These are phyloP conservation scores for Protomyctophum bolini DNA, from an alignment of 2,113 vertebrate genomes.

Conservation along the genomic window DNA sequence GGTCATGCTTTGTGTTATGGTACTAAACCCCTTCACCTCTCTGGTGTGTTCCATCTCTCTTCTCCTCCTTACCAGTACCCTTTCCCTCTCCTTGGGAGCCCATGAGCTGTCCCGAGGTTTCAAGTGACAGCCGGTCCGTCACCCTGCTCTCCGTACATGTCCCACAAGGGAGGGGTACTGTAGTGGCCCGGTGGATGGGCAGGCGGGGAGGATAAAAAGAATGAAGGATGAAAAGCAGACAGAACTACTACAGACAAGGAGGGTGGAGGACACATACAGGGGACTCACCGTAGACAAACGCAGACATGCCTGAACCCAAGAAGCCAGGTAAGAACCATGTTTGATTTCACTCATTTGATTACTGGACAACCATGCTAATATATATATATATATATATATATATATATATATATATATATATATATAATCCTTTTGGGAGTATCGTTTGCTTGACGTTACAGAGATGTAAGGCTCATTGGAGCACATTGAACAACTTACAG, in stretches of 20 bases:
- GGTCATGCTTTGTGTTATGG: constrained; percentile 38
- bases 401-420: background rate
- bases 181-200: constrained; percentile 30
- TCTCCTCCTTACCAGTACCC: background rate
- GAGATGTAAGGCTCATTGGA: no score
- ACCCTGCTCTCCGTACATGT: constrained; percentile 52
- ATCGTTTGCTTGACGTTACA: no score
- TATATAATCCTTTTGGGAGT: no score
- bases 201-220: constrained; percentile 77
- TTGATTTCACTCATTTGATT: no score
- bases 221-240: constrained; percentile 55
- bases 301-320: constrained; percentile 78
- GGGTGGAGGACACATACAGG: constrained; percentile 54
- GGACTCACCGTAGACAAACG: constrained; percentile 56
- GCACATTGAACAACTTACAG: background rate
- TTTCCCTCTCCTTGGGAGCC: constrained; percentile 43
- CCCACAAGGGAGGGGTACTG: constrained; percentile 29
- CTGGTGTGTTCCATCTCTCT: constrained; percentile 34
- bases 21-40: constrained; percentile 46
- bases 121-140: constrained; percentile 70
- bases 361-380: background rate
- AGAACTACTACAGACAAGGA: constrained; percentile 59
- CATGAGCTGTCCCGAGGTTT: constrained; percentile 69
- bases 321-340: constrained; percentile 72
- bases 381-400: no score